Conservation (phyloP, 2,113 vertebrate genomes). For the Caranx ignobilis region DNA sequence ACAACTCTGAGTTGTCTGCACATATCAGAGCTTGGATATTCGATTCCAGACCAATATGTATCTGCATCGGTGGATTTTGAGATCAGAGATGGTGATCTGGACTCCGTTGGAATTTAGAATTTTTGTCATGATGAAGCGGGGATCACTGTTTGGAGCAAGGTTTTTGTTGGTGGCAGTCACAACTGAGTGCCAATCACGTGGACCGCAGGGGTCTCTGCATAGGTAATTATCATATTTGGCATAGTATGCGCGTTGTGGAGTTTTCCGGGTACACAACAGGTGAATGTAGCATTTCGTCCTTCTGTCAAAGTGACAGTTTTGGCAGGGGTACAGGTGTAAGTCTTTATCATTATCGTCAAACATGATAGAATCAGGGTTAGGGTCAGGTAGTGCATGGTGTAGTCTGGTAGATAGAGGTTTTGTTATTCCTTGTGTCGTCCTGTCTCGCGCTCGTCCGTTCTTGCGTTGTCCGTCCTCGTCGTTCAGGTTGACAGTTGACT, state of each 20-base stretch:
- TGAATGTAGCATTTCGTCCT: neutral
- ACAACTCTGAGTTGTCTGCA: no score
- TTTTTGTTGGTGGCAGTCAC: no score
- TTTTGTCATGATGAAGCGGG: constrained; percentile 1
- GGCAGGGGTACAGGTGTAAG: neutral
- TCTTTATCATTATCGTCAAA: neutral
- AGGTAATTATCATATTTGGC: neutral
- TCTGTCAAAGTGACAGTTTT: neutral
- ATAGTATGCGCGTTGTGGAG: neutral
- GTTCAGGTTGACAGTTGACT: no score
- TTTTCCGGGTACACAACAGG: neutral
- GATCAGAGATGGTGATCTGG: neutral
- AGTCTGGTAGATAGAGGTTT: neutral
- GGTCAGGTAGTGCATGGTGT: neutral
- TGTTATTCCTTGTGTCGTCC: no score
- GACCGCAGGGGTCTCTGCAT: neutral
- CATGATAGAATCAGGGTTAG: neutral
- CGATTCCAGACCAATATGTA: no score
- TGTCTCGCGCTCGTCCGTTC: no score
- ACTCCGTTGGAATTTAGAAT: neutral
- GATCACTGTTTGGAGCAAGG: neutral
- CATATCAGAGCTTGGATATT: no score
- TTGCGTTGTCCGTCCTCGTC: neutral
- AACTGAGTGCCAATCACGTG: no score
- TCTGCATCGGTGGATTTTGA: neutral